Base-by-base conservation (phyloP, 1,140 invertebrate genomes). In the Drosophila pruinosa region DNA sequence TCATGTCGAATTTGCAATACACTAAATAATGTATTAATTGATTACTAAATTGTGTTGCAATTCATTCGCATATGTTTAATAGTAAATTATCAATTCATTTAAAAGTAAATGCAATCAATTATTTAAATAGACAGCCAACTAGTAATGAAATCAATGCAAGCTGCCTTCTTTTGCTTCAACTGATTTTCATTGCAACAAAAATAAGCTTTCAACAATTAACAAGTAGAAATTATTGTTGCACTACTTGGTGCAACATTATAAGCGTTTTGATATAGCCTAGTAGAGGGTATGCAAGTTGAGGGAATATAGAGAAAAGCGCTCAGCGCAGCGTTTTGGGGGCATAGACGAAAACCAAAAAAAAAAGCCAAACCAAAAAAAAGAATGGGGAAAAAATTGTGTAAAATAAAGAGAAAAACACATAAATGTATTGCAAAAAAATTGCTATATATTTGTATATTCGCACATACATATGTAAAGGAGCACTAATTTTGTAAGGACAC, bases 401-500 rank as follows among this genome's bases (percentile, higher is more conserved):
- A 64, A 70, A 72, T n/a, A n/a, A n/a, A n/a, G n/a, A n/a, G n/a
- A n/a, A n/a, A n/a, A n/a, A n/a, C n/a, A n/a, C n/a, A 50, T 48
- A 48, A 85, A 80, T 83, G 63, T 85, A 77, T 82, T 82, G 74
- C 67, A 61, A 74, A 82, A 83, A 80, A 82, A 80, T 72, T 54
- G 58, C 26, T 58, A 72, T 68, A 72, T 85, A 75, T 61, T 56
- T 73, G 39, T 57, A 45, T 57, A 17, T 48, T 63, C 48, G 58
- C 72, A 72, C 48, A 72, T 76, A 61, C 52, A 76, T 72, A 61
- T 76, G 61, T 56, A 67, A 79, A 68, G 67, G 75, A 83, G 82
- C 81, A 86, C 81, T 86, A 86, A 86, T 86, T 86, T 86, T 86
- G 82, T 88, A 86, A 85, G 81, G 81, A 85, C 81, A 86, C 69